Conservation (phyloP, 1,140 invertebrate genomes). For the Drosophila varians region DNA sequence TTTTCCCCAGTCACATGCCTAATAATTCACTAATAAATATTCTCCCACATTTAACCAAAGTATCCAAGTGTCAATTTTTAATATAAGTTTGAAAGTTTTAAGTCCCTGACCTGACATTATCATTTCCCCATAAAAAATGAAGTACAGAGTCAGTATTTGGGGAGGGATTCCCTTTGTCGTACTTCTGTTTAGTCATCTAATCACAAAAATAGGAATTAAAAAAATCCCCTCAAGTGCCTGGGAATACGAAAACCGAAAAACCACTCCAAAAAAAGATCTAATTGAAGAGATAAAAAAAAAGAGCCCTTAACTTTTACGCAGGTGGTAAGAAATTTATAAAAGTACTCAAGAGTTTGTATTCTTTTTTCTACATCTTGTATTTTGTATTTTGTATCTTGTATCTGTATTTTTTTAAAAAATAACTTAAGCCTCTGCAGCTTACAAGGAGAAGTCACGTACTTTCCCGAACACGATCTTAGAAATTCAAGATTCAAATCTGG, state of each 20-base stretch:
- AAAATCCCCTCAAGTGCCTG: slow-evolving; percentile 18
- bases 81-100: slow-evolving; percentile 17
- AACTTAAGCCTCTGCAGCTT: neutral
- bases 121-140: slow-evolving; percentile 18
- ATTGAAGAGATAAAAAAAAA: slow-evolving; percentile 31
- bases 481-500: neutral
- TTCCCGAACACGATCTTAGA: neutral
- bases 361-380: neutral
- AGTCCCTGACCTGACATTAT: slow-evolving; percentile 19
- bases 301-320: neutral
- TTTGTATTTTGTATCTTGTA: neutral
- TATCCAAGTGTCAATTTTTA: slow-evolving; percentile 9
- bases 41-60: neutral
- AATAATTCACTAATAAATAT: slow-evolving; percentile 20
- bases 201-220: slow-evolving; percentile 24
- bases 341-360: neutral
- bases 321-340: neutral
- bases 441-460: neutral
- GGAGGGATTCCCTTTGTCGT: neutral
- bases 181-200: slow-evolving; percentile 20
- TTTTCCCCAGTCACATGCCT: slow-evolving; percentile 8
- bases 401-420: neutral
- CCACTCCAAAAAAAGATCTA: slow-evolving; percentile 39
- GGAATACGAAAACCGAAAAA: neutral
- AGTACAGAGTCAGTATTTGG: slow-evolving; percentile 3